Evolutionary conservation across 1,140 invertebrate genomes (phyloP), one percentile per base, ranked within the genome.

Genomic region (Copidosoma floridanum): DNA sequence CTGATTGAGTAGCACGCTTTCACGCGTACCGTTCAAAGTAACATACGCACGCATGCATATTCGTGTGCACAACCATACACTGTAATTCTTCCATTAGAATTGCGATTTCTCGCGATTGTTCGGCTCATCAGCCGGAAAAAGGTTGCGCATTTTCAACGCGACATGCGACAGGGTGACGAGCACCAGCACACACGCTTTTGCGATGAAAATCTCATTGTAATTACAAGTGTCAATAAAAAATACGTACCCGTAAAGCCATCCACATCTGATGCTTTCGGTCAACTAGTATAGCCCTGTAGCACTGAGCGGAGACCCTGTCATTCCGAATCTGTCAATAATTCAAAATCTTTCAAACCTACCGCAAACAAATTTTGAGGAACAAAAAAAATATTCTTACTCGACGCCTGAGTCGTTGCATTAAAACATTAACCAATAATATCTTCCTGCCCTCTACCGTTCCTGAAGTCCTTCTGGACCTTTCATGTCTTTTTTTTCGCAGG

Each of bases 401-500:
- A 29, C 41, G 48, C 41, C 57, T 24, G 0, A 35, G 24, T 40
- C 23, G 35, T 58, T 38, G 24, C 23, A 57, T 58, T n/a, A n/a
- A n/a, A n/a, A n/a, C n/a, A n/a, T n/a, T n/a, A n/a, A n/a, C n/a
- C n/a, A n/a, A n/a, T n/a, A n/a, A n/a, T n/a, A n/a, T 29, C 41
- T 50, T n/a, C 48, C 27, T 61, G 32, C 38, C 37, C 2, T 18
- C 14, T 41, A 58, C 38, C 27, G 12, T 47, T n/a, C 0, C 1
- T 24, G n/a, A 7, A 21, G 18, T n/a, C 18, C 48, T n/a, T n/a
- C 12, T 5, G 8, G 4, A 12, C 29, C 3, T 23, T 26, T 64
- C 48, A 61, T 65, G 61, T 66, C 62, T 29, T 64, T 63, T 67
- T 64, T 64, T 70, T 58, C 63, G 59, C 48, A 32, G 68, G 65